Evolutionary conservation across 2,113 vertebrate genomes (phyloP).

Genomic region (Phaetusa simplex): DNA sequence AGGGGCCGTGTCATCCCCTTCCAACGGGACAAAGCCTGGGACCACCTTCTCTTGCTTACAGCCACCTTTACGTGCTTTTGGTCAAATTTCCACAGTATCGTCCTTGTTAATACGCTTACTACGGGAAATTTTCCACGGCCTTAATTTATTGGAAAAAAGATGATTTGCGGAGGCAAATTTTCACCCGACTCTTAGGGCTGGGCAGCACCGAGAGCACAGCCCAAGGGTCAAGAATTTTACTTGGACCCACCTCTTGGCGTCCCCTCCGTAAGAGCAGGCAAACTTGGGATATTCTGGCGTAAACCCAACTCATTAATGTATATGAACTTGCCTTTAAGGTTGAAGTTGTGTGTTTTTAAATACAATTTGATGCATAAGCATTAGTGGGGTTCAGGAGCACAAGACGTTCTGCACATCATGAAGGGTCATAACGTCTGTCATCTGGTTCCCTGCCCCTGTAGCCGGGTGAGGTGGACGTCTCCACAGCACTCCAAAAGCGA

Average conservation of each 20-base stretch:
- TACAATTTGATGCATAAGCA: neutral
- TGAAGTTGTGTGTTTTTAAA: neutral
- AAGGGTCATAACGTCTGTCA: neutral
- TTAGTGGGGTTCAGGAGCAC: neutral
- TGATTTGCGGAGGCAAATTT: neutral
- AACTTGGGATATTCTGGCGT: neutral
- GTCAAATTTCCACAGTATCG: neutral
- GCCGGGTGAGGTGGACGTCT: neutral
- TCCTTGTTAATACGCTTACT: neutral
- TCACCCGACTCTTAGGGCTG: neutral
- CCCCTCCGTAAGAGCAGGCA: neutral
- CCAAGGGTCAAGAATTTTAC: neutral
- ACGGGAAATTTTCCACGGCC: neutral
- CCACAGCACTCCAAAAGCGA: neutral
- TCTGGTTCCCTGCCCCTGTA: neutral
- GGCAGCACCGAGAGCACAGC: neutral
- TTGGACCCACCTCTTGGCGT: neutral
- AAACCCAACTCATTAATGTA: neutral
- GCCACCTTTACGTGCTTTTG: neutral
- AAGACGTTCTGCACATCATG: accelerated
- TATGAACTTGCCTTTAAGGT: neutral
- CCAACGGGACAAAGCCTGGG: neutral
- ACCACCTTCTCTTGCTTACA: neutral
- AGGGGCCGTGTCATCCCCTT: neutral
- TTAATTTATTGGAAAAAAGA: neutral